Evolutionary conservation across 2,113 vertebrate genomes (phyloP), one percentile per base, ranked within the genome.

Genomic region (Cyprinus carpio): DNA sequence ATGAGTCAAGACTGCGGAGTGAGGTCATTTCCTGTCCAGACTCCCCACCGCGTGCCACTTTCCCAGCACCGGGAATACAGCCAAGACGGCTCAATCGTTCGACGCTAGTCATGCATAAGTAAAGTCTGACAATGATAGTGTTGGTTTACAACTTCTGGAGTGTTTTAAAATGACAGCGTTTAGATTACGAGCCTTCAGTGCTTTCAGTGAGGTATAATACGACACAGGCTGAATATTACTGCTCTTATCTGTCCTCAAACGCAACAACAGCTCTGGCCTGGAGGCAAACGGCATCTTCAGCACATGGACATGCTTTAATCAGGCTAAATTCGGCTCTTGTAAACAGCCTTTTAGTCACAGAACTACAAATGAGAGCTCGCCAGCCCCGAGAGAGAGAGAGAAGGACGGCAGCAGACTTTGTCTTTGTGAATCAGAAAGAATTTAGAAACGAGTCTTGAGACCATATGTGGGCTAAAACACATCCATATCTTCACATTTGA

Each of bases 11-110:
- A 10, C 58, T 80, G 29, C 6, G 51, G 58, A 67, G 60, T 87
- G 86, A 82, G 78, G 82, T 82, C 83, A 87, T 85, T 85, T 87
- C 86, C 83, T 84, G 51, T 25, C 37, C 46, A 62, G 75, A 46
- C 81, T 87, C 40, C 72, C 80, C 20, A n/a, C 81, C 18, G 51
- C 31, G 51, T 62, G 74, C 77, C 81, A 86, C 25, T 64, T 75
- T 25, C 64, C 23, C 40, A 49, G 18, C n/a, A 18, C 46, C 7
- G 25, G 27, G 43, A 58, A 18, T 15, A 3, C 27, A n/a, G 46
- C 84, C 58, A 64, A 64, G 75, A 23, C 10, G 16, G 46, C 27
- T 56, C 25, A 54, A 15, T 54, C 18, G 0, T 8, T 9, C 40
- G 7, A 40, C 8, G 34, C 56, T 23, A 79, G 76, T 37, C 20